These are phyloP conservation scores for Hippocampus zosterae DNA, from an alignment of 2,113 vertebrate genomes.

Conservation along the genomic window DNA sequence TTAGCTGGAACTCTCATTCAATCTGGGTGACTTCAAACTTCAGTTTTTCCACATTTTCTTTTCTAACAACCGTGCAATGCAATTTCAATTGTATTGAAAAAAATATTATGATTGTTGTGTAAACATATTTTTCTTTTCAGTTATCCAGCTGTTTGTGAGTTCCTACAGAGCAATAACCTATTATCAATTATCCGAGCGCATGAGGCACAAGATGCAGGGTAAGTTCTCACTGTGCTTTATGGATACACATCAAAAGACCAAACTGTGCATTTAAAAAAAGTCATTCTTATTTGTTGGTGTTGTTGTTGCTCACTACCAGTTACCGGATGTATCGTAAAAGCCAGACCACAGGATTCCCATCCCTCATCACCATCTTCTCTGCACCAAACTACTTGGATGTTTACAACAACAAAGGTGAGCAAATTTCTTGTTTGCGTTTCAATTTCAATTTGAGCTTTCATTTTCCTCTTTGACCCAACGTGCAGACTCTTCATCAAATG, in stretches of 20 bases:
- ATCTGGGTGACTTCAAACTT: no score
- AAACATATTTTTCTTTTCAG: constrained; percentile 59
- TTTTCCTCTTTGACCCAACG: background rate
- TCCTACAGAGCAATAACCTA: constrained; percentile 99
- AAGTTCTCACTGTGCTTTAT: constrained; percentile 49
- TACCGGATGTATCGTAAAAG: constrained; percentile 83
- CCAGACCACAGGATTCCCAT: constrained; percentile 80
- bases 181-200: constrained; percentile 98
- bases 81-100: background rate
- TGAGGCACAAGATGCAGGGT: constrained; percentile 98
- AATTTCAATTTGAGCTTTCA: background rate
- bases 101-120: no score
- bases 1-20: no score
- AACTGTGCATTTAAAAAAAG: background rate
- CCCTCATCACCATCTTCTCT: constrained; percentile 81
- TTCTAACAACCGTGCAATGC: no score
- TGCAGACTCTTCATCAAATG: background rate
- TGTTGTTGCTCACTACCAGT: constrained; percentile 28
- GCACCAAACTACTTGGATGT: constrained; percentile 83
- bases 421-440: background rate
- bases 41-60: no score
- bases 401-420: constrained; percentile 82
- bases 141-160: constrained; percentile 98
- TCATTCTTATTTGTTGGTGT: constrained; percentile 2
- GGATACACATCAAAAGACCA: background rate